Evolutionary conservation across 2,113 vertebrate species (phyloP), one percentile per base, ranked within the genome.

Genomic region (Cynopterus brachyotis): DNA sequence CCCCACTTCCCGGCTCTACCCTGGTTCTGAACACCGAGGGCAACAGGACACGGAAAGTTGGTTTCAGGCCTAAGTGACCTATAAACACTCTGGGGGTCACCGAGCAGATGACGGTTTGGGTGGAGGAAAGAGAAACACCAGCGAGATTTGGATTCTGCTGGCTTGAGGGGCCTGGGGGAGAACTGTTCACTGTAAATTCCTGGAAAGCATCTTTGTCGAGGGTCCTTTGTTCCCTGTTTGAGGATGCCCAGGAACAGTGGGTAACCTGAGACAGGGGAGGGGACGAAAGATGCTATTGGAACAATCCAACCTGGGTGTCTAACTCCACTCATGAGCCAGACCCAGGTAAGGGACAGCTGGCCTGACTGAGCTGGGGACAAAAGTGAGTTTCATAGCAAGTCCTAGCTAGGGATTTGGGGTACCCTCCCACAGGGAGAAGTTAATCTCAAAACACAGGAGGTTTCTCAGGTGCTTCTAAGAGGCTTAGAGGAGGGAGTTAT

Each of bases 401-500:
- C 97, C 93, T 57, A 67, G 85, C 57, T 69, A n/a, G 62, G 2
- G 80, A 88, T 59, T 93, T 92, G 94, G 79, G 96, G 94, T 60
- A 73, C 62, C 79, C 55, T 88, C 92, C 83, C 93, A 47, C 0
- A 0, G 90, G 83, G 42, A 92, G 94, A 94, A 98, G 85, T 92
- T 97, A 91, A 97, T 91, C 92, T 97, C 75, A 86, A 92, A 95
- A 96, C 60, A 91, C 32, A 92, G 92, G 89, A 86, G 70, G 90
- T 95, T 83, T 97, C 75, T 96, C 89, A 96, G 96, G 80, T 91
- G 92, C 95, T 97, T 97, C 82, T 28, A 96, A 90, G 91, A 84
- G 85, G 91, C 1, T 55, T 19, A 28, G 15, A 2, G 12, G 37
- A 70, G 7, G 62, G 6, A 62, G 19, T 13, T 12, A 32, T 13